Conservation (phyloP, 2,797 vertebrate species). For the Anisognathus igniventris region DNA sequence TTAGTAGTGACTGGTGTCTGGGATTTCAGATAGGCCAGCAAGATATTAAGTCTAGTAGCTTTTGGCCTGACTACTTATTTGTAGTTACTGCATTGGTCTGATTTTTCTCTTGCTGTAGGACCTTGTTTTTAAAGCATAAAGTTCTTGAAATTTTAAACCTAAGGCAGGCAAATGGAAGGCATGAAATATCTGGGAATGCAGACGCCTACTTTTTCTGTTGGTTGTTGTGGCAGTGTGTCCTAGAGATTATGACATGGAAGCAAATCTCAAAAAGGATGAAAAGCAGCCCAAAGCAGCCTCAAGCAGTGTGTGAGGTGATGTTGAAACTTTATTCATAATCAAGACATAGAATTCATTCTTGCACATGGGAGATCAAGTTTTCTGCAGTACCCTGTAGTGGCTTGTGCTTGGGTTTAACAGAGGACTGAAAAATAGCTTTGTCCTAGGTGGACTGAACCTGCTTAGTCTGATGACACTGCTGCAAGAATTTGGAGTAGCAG, state of each 20-base stretch:
- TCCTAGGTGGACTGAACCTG: background rate
- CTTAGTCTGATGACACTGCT: background rate
- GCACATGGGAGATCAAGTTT: background rate
- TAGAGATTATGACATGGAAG: background rate
- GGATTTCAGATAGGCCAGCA: background rate
- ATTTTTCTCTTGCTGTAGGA: background rate
- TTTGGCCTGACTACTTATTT: background rate
- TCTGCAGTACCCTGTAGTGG: rapidly evolving
- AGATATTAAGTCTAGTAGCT: background rate
- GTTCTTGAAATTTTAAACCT: background rate
- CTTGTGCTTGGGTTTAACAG: background rate
- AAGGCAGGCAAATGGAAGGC: rapidly evolving
- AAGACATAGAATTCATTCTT: background rate
- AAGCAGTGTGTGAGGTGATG: background rate
- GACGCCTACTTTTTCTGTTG: background rate
- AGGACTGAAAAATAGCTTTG: background rate
- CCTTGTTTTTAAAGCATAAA: background rate
- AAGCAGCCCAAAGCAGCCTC: background rate
- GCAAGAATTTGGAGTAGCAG: background rate
- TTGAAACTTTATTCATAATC: background rate
- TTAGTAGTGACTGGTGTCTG: background rate
- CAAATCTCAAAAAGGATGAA: background rate
- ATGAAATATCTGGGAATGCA: background rate
- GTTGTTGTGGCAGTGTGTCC: background rate
- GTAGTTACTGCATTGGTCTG: background rate